A percentile compares a stretch with the other conserved stretches of the same genome.
These are phyloP conservation scores for Anneissia japonica DNA, from an alignment of 35 echinoderm and acorn worm genomes.

Conservation along the genomic window DNA sequence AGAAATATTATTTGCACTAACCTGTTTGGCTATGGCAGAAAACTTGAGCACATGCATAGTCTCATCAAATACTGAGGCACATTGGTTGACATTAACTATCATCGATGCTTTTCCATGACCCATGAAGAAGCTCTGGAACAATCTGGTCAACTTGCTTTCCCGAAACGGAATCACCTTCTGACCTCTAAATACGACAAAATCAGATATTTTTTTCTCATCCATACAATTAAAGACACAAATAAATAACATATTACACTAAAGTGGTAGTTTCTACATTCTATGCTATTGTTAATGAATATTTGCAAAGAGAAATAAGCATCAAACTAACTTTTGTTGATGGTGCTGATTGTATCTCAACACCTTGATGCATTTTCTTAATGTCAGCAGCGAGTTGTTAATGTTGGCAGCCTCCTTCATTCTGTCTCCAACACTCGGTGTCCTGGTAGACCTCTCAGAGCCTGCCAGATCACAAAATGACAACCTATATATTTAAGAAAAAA, in stretches of 20 bases:
- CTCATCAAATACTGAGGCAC: slow-evolving; percentile 91
- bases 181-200: too few relatives aligned
- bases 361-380: slow-evolving; percentile 85
- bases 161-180: slow-evolving; percentile 94
- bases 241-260: too few relatives aligned
- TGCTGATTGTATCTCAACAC: slow-evolving; percentile 86
- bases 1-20: too few relatives aligned
- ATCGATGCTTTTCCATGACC: slow-evolving; percentile 91
- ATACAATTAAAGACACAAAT: too few relatives aligned
- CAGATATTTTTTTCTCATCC: too few relatives aligned
- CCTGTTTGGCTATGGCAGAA: slow-evolving; percentile 96
- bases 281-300: too few relatives aligned
- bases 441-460: slow-evolving; percentile 73
- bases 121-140: slow-evolving; percentile 94
- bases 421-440: slow-evolving; percentile 75
- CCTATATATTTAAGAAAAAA: too few relatives aligned
- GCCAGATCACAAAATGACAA: slow-evolving; percentile 93
- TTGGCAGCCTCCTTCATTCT: slow-evolving; percentile 88
- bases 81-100: slow-evolving; percentile 96
- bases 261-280: too few relatives aligned
- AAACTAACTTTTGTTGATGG: slow-evolving; percentile 62
- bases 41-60: slow-evolving; percentile 97
- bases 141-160: slow-evolving; percentile 85
- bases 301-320: too few relatives aligned
- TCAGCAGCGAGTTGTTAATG: slow-evolving; percentile 88